A percentile compares a stretch with the other conserved stretches of the same genome.
Evolutionary conservation across 2,113 vertebrate species (phyloP).

Genomic region (Neoarius graeffei): DNA sequence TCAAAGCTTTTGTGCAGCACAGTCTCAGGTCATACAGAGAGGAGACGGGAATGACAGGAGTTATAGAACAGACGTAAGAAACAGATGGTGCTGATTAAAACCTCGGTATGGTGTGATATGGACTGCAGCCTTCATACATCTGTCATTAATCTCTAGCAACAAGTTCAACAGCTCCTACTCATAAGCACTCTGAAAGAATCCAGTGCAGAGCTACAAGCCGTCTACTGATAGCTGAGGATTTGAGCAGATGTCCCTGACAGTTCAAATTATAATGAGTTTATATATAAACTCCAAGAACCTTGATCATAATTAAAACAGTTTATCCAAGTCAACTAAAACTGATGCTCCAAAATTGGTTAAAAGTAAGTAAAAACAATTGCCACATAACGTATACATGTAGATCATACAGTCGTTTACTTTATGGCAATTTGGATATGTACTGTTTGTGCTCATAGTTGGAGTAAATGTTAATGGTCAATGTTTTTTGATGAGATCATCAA

Average conservation of each 20-base stretch:
- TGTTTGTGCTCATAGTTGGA: slow-evolving; percentile 22
- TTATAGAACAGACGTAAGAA: background rate
- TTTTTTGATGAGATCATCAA: background rate
- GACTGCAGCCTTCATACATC: slow-evolving; percentile 8
- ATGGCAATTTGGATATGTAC: background rate
- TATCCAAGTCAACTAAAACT: background rate
- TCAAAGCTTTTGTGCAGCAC: slow-evolving; percentile 70
- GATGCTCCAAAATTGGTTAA: background rate
- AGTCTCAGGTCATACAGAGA: slow-evolving; percentile 53
- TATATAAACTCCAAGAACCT: background rate
- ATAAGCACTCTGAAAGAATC: background rate
- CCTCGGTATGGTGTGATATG: background rate
- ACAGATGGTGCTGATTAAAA: background rate
- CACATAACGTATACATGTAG: background rate
- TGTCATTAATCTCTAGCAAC: slow-evolving; percentile 17
- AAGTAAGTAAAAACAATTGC: background rate
- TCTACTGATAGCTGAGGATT: background rate
- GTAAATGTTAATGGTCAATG: background rate
- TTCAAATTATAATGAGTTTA: background rate
- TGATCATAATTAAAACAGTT: background rate
- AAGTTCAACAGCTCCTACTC: background rate
- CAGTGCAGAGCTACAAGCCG: background rate
- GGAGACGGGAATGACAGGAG: slow-evolving; percentile 27
- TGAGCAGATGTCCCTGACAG: background rate
- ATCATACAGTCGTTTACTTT: background rate